Evolutionary conservation across 2,113 vertebrate genomes (phyloP), one percentile per base, ranked within the genome.

Genomic region (Colinus virginianus): DNA sequence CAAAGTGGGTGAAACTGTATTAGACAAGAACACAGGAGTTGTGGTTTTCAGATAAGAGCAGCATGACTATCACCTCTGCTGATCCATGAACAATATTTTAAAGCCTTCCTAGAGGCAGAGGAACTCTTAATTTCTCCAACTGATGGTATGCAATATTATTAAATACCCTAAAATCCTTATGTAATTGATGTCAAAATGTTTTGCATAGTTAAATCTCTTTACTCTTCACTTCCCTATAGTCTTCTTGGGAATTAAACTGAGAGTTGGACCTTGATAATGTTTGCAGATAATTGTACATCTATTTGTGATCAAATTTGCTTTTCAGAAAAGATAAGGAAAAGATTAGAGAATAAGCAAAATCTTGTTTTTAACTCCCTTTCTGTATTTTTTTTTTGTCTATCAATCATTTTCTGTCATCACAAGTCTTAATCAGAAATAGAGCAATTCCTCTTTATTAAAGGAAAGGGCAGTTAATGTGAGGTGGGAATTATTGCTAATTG

Each of bases 11-110:
- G 51, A 83, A 85, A 58, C 61, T n/a, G 6, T 34, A n/a, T 77
- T 30, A 63, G 74, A 83, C 58, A 66, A 74, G 84, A 89, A 48
- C 77, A 81, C 69, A 62, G 67, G 48, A 69, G 53, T 43, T 25
- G 64, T n/a, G 62, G 66, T 53, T 95, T 95, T 62, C 83, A 87
- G 59, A 43, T 80, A 86, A 45, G 25, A 86, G 83, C 66, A 94
- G 66, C 69, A 68, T 34, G 72, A 26, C 43, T 90, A 81, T 76
- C 83, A 71, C 53, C 80, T 91, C 77, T 76, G 36, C 66, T 76
- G 42, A 71, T 71, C n/a, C 53, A 72, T 38, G 40, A 78, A 55
- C 78, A 72, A 6, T 72, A 68, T 69, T 80, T 88, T 67, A 69
- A 87, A 93, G 48, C 70, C 32, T 20, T 87, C n/a, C 36, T 40